Evolutionary conservation across 2,888 invertebrate genomes (phyloP), one percentile per base, ranked within the genome.

Genomic region (Gryllus longicercus): DNA sequence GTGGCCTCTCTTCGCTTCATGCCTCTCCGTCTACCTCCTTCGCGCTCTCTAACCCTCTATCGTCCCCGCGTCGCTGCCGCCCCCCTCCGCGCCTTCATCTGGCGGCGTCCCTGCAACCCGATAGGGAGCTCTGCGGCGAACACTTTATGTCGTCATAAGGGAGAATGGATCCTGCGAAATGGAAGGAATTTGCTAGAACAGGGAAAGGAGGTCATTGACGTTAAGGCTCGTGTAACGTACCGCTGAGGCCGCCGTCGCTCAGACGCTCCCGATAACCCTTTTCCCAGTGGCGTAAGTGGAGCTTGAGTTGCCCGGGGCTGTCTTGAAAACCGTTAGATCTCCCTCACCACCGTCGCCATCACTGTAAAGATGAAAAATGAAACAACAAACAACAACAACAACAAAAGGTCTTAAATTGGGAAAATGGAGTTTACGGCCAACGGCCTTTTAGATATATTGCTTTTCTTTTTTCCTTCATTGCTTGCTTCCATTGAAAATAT

Each of bases 81-180:
- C 63, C 63, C 16, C 5, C 16, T 0, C 63, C 63, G 16, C 63
- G 63, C 63, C 63, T n/a, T 63, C 63, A 63, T 63, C 16, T 63
- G 63, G 63, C 38, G 5, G 63, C n/a, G 16, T 63, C 63, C n/a
- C 63, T 63, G 63, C 16, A 63, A 63, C 16, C 63, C 63, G 63
- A 63, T 63, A 63, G 63, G 63, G 63, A 63, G 63, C 63, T 63
- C 63, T 18, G n/a, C 63, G 63, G 16, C n/a, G n/a, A n/a, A 14
- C 63, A 63, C 63, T 63, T 63, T 63, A 63, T 63, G 63, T 63
- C 63, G 63, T 63, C 63, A 63, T 63, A 11, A 63, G 63, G 63
- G 63, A n/a, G 63, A 63, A 63, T 63, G 63, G 63, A 63, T 63
- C 16, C 63, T n/a, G 63, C 8, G 63, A 63, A 63, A 63, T 63